These are phyloP conservation scores for Hippocampus guttulatus DNA, from an alignment of 2,113 vertebrate genomes.

Conservation along the genomic window DNA sequence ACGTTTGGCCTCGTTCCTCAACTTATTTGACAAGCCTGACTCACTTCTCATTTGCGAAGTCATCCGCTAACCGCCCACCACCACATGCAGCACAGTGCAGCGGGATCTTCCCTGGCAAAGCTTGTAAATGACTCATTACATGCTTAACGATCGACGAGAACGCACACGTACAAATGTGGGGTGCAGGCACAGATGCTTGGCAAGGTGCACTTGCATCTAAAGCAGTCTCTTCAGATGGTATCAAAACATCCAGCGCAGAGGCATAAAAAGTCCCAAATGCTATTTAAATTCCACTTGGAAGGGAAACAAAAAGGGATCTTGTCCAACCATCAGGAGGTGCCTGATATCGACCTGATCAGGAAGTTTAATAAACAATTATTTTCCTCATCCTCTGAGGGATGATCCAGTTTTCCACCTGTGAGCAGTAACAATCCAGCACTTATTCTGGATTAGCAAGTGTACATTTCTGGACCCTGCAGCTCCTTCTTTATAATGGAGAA, in stretches of 20 bases:
- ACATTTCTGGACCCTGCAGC: constrained; percentile 10
- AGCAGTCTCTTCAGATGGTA: constrained; percentile 20
- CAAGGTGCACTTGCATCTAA: constrained; percentile 17
- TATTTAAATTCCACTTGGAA: constrained; percentile 1
- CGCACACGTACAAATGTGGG: constrained; percentile 13
- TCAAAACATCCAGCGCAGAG: constrained; percentile 15
- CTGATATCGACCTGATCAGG: constrained; percentile 21
- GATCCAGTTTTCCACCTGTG: constrained; percentile 10
- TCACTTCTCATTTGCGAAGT: constrained; percentile 51
- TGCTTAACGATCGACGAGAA: constrained; percentile 27
- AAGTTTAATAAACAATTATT: constrained; percentile 31
- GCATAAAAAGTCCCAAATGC: constrained; percentile 9
- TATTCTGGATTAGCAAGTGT: constrained; percentile 7
- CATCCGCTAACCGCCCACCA: constrained; percentile 40
- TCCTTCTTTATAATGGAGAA: constrained; percentile 2
- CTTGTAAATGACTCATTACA: constrained; percentile 39
- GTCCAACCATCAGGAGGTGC: constrained; percentile 3
- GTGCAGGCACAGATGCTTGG: constrained; percentile 17
- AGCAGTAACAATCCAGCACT: constrained; percentile 13
- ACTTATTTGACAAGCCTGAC: constrained; percentile 50
- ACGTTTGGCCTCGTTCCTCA: constrained; percentile 53
- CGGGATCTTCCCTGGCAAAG: constrained; percentile 40
- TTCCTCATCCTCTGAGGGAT: constrained; percentile 7
- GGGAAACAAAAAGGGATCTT: constrained; percentile 4
- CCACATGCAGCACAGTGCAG: constrained; percentile 26